Percentiles rank a stretch among this genome's conserved stretches.
Evolutionary conservation across 2,888 invertebrate genomes (phyloP).

Genomic region (Sicus ferrugineus): DNA sequence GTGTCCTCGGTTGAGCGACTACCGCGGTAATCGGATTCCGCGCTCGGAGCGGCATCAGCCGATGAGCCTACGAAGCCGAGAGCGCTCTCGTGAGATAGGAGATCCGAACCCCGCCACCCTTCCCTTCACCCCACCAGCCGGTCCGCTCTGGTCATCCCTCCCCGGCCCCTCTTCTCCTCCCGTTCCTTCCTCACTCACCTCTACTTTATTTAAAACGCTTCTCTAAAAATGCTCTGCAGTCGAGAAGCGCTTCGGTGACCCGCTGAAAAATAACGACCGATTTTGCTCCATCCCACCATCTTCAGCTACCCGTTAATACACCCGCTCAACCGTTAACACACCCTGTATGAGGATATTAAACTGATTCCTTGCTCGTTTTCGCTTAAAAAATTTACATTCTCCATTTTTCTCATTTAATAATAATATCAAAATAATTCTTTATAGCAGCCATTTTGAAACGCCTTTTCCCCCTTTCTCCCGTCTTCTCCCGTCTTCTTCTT

Average conservation of each 20-base stretch:
- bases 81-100: background rate
- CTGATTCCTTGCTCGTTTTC: background rate
- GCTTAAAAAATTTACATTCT: constrained; percentile 26
- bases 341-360: constrained; percentile 7
- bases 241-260: too few species aligned
- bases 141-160: constrained; percentile 36
- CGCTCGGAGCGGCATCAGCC: too few species aligned
- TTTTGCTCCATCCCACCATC: background rate
- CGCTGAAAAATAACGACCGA: too few species aligned
- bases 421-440: constrained; percentile 21
- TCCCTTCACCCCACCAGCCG: too few species aligned
- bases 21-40: too few species aligned
- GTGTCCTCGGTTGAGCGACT: too few species aligned
- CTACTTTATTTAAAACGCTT: too few species aligned
- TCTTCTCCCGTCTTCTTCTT: constrained; percentile 28
- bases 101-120: background rate
- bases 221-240: too few species aligned
- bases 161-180: background rate
- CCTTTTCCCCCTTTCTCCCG: constrained; percentile 23
- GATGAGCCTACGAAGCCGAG: background rate
- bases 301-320: background rate
- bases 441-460: constrained; percentile 36
- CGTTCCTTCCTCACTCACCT: background rate
- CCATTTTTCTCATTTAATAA: constrained; percentile 11
- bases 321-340: background rate